These are phyloP conservation scores for Athrips mouffetella DNA, from an alignment of 2,888 invertebrate species.

Conservation along the genomic window DNA sequence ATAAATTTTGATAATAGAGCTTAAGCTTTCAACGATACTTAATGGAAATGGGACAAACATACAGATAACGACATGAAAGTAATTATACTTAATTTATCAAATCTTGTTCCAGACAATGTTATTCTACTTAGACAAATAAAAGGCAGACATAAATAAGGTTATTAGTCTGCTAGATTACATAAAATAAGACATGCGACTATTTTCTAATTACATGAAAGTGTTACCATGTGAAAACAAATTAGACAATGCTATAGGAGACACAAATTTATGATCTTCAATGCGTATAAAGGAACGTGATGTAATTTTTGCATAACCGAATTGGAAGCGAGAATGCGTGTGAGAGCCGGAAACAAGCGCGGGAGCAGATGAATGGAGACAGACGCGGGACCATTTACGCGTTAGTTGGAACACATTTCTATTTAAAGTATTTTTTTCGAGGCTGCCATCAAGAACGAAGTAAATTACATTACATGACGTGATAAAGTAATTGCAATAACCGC, in stretches of 20 bases:
- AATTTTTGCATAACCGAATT: constrained; percentile 57
- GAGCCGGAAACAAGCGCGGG: constrained; percentile 36
- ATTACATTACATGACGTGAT: no score
- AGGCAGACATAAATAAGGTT: not conserved
- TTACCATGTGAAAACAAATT: constrained; percentile 43
- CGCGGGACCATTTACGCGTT: constrained; percentile 30
- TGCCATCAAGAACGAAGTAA: no score
- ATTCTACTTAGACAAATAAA: not conserved
- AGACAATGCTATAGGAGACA: constrained; percentile 39
- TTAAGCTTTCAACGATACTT: no score
- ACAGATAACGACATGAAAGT: no score
- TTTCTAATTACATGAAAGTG: constrained; percentile 26
- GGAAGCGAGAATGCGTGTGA: constrained; percentile 36
- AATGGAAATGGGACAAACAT: no score
- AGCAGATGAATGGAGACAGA: constrained; percentile 27
- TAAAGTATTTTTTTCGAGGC: not conserved
- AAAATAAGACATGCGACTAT: not conserved
- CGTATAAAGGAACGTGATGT: constrained; percentile 33
- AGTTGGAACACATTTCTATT: not conserved
- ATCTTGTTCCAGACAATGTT: not conserved
- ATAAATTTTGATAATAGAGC: no score
- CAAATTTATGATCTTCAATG: constrained; percentile 29
- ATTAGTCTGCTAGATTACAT: not conserved
- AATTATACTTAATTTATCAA: no score
- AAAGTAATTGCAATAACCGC: no score